phyloP scores from a whole-genome alignment of 2,888 invertebrate genomes.

The Doris montereyensis region DNA sequence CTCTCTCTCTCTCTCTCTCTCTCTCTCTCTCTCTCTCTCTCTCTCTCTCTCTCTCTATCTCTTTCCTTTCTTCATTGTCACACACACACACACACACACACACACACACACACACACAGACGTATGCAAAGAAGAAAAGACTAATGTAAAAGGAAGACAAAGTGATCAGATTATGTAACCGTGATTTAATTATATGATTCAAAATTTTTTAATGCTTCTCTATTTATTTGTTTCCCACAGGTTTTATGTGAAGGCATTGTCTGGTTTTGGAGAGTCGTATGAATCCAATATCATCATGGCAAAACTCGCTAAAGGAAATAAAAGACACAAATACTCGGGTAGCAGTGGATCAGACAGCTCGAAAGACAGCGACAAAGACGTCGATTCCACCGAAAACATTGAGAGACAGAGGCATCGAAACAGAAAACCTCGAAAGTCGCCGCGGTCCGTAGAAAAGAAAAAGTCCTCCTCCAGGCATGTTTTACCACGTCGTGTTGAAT shows the following conservation, averaged over 20 bases:
- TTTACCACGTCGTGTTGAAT: background rate
- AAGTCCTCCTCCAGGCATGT: slow-evolving; percentile 42
- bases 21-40: no score
- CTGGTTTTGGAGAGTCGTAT: slow-evolving; percentile 67
- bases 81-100: no score
- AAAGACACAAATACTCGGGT: slow-evolving; percentile 46
- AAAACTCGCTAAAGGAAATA: slow-evolving; percentile 49
- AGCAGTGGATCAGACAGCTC: slow-evolving; percentile 55
- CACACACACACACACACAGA: no score
- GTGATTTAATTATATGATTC: background rate
- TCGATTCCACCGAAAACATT: slow-evolving; percentile 51
- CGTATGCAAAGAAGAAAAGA: no score
- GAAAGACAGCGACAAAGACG: slow-evolving; percentile 58
- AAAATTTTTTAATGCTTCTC: background rate
- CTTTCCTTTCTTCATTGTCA: no score
- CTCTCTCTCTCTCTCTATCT: no score
- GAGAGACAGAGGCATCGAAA: slow-evolving; percentile 47
- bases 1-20: no score
- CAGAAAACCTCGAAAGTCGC: slow-evolving; percentile 49
- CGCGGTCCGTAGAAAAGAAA: slow-evolving; percentile 47
- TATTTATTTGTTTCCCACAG: slow-evolving; percentile 49
- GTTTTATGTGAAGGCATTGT: slow-evolving; percentile 65
- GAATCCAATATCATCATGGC: slow-evolving; percentile 65
- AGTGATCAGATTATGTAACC: background rate
- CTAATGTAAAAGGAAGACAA: background rate